Conservation (phyloP, 2,797 vertebrate species). For the Anguilla marmorata region DNA sequence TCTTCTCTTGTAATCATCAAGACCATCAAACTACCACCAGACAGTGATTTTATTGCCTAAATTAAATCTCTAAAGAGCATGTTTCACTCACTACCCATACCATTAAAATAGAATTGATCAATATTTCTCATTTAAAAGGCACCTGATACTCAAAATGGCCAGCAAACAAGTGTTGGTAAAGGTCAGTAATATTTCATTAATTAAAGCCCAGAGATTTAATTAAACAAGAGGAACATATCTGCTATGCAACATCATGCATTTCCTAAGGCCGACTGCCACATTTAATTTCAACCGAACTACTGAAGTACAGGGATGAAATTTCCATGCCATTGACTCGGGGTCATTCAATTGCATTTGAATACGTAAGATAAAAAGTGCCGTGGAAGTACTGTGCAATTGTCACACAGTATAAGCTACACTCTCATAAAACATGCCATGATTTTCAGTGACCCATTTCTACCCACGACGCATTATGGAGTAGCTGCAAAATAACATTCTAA, state of each 20-base stretch:
- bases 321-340: constrained; percentile 40
- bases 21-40: neutral
- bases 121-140: neutral
- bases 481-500: neutral
- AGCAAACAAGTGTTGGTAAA: constrained; percentile 14
- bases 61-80: neutral
- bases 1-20: neutral
- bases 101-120: neutral
- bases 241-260: constrained; percentile 23
- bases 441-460: constrained; percentile 18
- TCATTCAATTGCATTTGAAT: constrained; percentile 10
- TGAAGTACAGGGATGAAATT: constrained; percentile 41
- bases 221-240: neutral
- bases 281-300: constrained; percentile 41
- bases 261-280: constrained; percentile 49
- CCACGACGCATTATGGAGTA: neutral
- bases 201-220: neutral
- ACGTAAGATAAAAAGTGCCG: constrained; percentile 15
- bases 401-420: neutral
- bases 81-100: neutral
- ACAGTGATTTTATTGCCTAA: neutral
- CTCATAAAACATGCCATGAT: neutral
- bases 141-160: neutral
- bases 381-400: constrained; percentile 2
- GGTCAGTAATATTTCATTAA: constrained; percentile 9